Conservation (phyloP, 1,140 invertebrate species). For the Trissolcus basalis region DNA sequence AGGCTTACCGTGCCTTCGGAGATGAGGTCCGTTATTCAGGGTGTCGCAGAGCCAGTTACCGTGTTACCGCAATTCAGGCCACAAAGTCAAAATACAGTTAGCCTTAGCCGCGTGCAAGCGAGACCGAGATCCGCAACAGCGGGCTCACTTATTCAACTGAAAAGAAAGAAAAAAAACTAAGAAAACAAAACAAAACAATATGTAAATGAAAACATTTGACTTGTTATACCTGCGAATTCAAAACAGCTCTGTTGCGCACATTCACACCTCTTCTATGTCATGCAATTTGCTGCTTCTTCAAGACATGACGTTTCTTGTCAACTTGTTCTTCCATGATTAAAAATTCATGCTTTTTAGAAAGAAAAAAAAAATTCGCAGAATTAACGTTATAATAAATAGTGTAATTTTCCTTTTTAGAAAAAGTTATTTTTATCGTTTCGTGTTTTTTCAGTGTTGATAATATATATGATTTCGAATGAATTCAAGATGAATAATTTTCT, state of each 20-base stretch:
- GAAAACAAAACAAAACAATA: not conserved
- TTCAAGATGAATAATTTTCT: too few relatives aligned
- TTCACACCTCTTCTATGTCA: conserved; percentile 21
- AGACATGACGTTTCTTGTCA: too few relatives aligned
- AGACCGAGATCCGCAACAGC: conserved; percentile 48
- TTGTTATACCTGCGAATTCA: conserved; percentile 29
- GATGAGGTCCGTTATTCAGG: conserved; percentile 73
- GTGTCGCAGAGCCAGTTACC: conserved; percentile 76
- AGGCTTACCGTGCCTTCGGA: conserved; percentile 63
- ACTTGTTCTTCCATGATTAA: too few relatives aligned
- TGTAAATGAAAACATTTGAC: conserved; percentile 43
- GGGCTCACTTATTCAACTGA: conserved; percentile 47
- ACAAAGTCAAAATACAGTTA: conserved; percentile 78
- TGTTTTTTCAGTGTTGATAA: too few relatives aligned
- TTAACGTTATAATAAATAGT: too few relatives aligned
- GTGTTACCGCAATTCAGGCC: conserved; percentile 77
- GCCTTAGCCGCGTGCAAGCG: conserved; percentile 63
- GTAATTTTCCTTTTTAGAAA: too few relatives aligned
- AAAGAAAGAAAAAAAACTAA: conserved; percentile 19
- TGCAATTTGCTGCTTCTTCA: conserved; percentile 9
- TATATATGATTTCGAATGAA: too few relatives aligned
- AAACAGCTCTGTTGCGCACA: conserved; percentile 6
- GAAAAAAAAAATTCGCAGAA: too few relatives aligned
- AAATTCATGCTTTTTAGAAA: too few relatives aligned
- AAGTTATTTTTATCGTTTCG: too few relatives aligned